Evolutionary conservation across 2,113 vertebrate genomes (phyloP).

Genomic region (Anguilla japonica): DNA sequence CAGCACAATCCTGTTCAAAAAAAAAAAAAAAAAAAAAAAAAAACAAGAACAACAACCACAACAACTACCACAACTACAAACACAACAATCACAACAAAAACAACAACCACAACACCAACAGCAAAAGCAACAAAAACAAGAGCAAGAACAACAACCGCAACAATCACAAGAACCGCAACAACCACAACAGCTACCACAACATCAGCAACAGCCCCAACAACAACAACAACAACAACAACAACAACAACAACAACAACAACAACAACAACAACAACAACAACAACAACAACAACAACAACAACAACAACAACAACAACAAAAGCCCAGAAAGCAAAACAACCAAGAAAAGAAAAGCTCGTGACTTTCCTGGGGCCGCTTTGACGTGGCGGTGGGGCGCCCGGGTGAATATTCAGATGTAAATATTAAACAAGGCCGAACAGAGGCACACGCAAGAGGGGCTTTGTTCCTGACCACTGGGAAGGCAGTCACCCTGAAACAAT

Average conservation of each 20-base stretch:
- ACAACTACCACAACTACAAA: too few relatives aligned
- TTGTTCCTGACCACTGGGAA: slow-evolving; percentile 80
- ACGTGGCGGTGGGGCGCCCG: slow-evolving; percentile 54
- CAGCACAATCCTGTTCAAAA: background rate
- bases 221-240: slow-evolving; percentile 30
- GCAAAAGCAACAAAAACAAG: background rate
- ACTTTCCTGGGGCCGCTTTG: slow-evolving; percentile 45
- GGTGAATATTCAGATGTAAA: slow-evolving; percentile 77
- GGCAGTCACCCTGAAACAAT: slow-evolving; percentile 86
- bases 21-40: slow-evolving; percentile 2
- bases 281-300: background rate
- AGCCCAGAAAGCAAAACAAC: slow-evolving; percentile 6
- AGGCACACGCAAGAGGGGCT: slow-evolving; percentile 71
- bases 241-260: too few relatives aligned
- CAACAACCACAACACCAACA: background rate
- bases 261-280: background rate
- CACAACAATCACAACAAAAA: too few relatives aligned
- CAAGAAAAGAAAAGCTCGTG: slow-evolving; percentile 40
- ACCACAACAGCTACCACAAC: too few relatives aligned
- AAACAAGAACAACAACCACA: slow-evolving; percentile 32
- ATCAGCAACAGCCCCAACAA: background rate
- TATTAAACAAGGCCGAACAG: slow-evolving; percentile 69
- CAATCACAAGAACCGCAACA: too few relatives aligned
- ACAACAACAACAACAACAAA: background rate
- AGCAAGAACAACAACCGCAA: slow-evolving; percentile 30